Conservation (phyloP, 2,113 vertebrate species). For the Sus scrofa region T2T-Sscrofa CM000827.6:106337501-106338000, state of each 20-base stretch:
- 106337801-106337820: background rate
- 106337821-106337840: background rate
- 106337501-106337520: background rate
- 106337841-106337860: background rate
- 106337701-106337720: conserved; percentile 98
- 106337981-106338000: background rate
- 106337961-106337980: background rate
- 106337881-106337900: background rate
- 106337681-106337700: conserved; percentile 97
- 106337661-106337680: conserved; percentile 90
- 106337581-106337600: fast-evolving
- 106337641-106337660: background rate
- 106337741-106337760: fast-evolving
- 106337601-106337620: background rate
- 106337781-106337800: fast-evolving
- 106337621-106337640: too few relatives aligned
- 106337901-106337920: background rate
- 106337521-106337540: background rate
- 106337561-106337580: fast-evolving
- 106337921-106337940: background rate
- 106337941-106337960: background rate
- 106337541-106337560: fast-evolving
- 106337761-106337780: background rate
- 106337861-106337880: background rate
- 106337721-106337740: conserved; percentile 97